Percentiles rank a stretch among this genome's conserved stretches.
phyloP scores from a whole-genome alignment of 2,888 invertebrate species.

The Gryllus longicercus region DNA sequence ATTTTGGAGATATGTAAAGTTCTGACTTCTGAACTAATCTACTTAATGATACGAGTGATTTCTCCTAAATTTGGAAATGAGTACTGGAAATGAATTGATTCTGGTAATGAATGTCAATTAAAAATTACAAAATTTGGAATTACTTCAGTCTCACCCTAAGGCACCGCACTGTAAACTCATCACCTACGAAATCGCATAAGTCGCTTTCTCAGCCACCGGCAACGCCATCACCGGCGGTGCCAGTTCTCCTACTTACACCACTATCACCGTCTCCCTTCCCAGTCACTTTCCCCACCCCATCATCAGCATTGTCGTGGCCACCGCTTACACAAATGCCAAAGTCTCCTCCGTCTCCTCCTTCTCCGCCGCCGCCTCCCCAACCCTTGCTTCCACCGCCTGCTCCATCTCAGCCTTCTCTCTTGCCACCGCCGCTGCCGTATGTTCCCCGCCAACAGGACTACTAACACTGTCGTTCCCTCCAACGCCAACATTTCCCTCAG shows the following conservation, averaged over 20 bases:
- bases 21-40: too few relatives aligned
- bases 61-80: too few relatives aligned
- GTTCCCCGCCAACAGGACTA: not conserved
- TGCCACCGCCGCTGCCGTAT: not conserved
- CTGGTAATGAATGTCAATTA: too few relatives aligned
- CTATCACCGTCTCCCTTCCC: not conserved
- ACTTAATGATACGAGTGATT: too few relatives aligned
- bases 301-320: not conserved
- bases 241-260: not conserved
- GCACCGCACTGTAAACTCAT: too few relatives aligned
- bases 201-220: not conserved
- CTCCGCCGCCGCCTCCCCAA: not conserved
- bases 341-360: not conserved
- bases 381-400: not conserved
- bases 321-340: not conserved
- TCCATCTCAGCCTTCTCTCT: not conserved
- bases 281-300: not conserved
- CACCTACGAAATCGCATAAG: not conserved
- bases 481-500: not conserved
- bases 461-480: not conserved
- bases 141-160: too few relatives aligned
- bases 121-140: too few relatives aligned
- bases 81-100: too few relatives aligned
- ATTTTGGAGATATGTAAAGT: too few relatives aligned
- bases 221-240: not conserved